Percentiles rank a stretch among this genome's conserved stretches.
phyloP scores from a whole-genome alignment of 2,797 vertebrate species.

The Falco berigora region DNA sequence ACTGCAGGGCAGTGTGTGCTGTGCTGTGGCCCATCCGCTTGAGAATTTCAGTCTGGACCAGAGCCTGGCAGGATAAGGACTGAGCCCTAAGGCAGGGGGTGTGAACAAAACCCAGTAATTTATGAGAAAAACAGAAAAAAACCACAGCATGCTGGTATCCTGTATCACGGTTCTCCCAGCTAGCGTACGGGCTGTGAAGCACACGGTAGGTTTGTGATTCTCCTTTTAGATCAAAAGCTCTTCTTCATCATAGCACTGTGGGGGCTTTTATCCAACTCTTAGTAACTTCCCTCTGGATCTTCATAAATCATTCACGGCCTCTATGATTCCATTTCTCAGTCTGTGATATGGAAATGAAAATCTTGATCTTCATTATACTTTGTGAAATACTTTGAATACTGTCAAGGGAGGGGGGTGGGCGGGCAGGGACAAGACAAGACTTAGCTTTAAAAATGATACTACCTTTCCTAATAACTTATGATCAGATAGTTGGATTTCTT shows the following conservation, averaged over 20 bases:
- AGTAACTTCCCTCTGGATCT: not conserved
- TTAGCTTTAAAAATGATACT: not conserved
- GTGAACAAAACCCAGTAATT: not conserved
- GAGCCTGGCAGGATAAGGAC: not conserved
- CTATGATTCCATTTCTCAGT: not conserved
- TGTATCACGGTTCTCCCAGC: not conserved
- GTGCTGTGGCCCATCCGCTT: rapidly evolving
- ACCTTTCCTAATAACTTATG: not conserved
- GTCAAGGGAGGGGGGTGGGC: too few relatives aligned
- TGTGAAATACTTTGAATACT: not conserved
- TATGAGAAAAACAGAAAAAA: not conserved
- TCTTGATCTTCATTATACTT: not conserved
- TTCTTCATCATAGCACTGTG: not conserved
- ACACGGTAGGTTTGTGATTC: rapidly evolving
- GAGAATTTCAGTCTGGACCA: not conserved
- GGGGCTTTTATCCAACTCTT: not conserved
- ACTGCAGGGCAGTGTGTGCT: rapidly evolving
- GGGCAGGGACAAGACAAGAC: too few relatives aligned
- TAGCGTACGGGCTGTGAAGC: rapidly evolving
- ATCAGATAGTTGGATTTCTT: not conserved
- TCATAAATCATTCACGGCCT: not conserved
- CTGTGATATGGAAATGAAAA: not conserved
- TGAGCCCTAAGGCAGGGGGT: not conserved
- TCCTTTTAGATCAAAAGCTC: not conserved
- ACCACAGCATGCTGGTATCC: rapidly evolving